These are phyloP conservation scores for Maconellicoccus hirsutus DNA, from an alignment of 1,140 invertebrate genomes.

Conservation along the genomic window DNA sequence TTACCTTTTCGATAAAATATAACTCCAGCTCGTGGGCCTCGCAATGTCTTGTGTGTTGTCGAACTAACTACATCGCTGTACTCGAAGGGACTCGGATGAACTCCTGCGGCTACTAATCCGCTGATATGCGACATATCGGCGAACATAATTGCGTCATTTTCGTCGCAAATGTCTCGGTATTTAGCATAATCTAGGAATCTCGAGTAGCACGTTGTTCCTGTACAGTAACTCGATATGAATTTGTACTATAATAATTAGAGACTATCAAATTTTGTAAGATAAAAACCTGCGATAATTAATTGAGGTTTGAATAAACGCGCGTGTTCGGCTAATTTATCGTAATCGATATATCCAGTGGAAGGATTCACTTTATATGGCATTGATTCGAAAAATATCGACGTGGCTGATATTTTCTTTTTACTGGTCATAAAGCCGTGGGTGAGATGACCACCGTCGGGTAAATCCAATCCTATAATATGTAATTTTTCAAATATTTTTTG, in stretches of 20 bases:
- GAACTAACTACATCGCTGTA: slow-evolving; percentile 89
- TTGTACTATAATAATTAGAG: background rate
- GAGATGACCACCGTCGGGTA: slow-evolving; percentile 93
- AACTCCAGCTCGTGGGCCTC: slow-evolving; percentile 79
- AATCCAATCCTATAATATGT: slow-evolving; percentile 49
- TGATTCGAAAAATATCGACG: slow-evolving; percentile 96
- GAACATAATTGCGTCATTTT: slow-evolving; percentile 75
- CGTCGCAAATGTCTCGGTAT: slow-evolving; percentile 79
- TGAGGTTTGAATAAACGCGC: slow-evolving; percentile 83
- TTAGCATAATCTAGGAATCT: slow-evolving; percentile 73
- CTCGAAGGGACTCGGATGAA: slow-evolving; percentile 84
- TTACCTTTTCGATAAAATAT: slow-evolving; percentile 80
- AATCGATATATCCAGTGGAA: slow-evolving; percentile 83
- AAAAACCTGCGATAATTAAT: slow-evolving; percentile 73
- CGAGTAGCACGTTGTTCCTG: slow-evolving; percentile 78
- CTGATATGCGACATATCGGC: slow-evolving; percentile 94
- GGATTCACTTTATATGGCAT: slow-evolving; percentile 93
- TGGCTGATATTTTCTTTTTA: slow-evolving; percentile 89
- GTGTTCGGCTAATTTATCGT: slow-evolving; percentile 70
- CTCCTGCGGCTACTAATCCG: slow-evolving; percentile 74
- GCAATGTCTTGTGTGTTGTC: slow-evolving; percentile 90
- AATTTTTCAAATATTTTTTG: too few relatives aligned
- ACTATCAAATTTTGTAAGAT: background rate
- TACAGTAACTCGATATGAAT: background rate
- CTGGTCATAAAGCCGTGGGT: slow-evolving; percentile 89